Percentiles rank a stretch among this genome's conserved stretches.
phyloP scores from a whole-genome alignment of 2,888 invertebrate species.

The Julus scanicus region DNA sequence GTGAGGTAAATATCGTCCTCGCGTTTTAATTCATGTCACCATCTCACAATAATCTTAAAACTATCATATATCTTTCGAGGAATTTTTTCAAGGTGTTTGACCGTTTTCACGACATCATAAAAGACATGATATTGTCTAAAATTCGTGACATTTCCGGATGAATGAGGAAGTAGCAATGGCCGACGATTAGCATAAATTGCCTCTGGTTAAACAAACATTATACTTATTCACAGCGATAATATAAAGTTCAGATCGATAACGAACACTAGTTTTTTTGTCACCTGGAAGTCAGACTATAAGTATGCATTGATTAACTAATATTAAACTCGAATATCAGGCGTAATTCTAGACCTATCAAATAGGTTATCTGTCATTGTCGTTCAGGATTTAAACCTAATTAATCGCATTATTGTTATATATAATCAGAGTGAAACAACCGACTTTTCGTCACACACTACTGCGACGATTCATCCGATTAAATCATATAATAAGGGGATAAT shows the following conservation, averaged over 20 bases:
- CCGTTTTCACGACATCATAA: neutral
- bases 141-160: slow-evolving; percentile 2
- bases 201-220: neutral
- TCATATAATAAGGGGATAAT: slow-evolving; percentile 10
- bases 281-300: neutral
- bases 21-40: no score
- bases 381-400: neutral
- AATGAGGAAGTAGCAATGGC: slow-evolving; percentile 6
- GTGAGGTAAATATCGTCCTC: no score
- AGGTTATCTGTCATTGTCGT: neutral
- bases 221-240: neutral
- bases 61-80: no score
- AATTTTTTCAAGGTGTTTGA: neutral
- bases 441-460: neutral
- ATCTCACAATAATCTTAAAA: no score
- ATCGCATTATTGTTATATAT: neutral
- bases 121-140: neutral
- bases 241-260: neutral
- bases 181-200: slow-evolving; percentile 2
- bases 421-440: neutral
- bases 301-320: slow-evolving; percentile 5
- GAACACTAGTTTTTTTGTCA: neutral
- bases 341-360: neutral
- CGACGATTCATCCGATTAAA: neutral
- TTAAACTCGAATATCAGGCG: slow-evolving; percentile 5